Evolutionary conservation across 2,797 vertebrate genomes (phyloP).

Genomic region (Myotis planiceps): DNA sequence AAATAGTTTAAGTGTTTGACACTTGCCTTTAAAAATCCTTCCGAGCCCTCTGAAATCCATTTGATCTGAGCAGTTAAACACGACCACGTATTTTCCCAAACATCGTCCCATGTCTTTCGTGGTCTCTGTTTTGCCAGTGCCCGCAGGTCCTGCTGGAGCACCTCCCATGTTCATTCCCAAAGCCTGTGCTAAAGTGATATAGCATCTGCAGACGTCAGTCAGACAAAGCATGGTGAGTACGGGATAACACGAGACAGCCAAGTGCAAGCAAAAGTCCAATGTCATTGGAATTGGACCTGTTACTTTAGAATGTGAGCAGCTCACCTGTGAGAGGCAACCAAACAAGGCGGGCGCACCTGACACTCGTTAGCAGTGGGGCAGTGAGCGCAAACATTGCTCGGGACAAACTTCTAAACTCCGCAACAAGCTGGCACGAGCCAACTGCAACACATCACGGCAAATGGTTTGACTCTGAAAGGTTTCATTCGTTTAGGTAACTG

Average conservation of each 20-base stretch:
- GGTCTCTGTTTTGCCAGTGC: constrained; percentile 91
- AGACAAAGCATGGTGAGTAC: not conserved
- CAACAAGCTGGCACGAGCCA: not conserved
- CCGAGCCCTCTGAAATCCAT: constrained; percentile 95
- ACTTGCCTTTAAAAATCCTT: constrained; percentile 93
- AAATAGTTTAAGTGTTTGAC: not conserved
- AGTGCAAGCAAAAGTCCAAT: rapidly evolving
- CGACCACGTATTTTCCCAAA: constrained; percentile 93
- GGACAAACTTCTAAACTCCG: not conserved
- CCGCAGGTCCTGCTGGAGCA: constrained; percentile 91
- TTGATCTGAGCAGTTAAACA: constrained; percentile 95
- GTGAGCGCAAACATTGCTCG: not conserved
- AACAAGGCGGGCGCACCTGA: not conserved
- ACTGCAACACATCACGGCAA: not conserved
- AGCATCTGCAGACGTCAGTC: constrained; percentile 87
- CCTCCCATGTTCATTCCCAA: constrained; percentile 94
- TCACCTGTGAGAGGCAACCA: not conserved
- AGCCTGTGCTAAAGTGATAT: constrained; percentile 93
- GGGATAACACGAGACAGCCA: rapidly evolving
- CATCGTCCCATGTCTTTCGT: constrained; percentile 94
- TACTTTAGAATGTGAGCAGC: not conserved
- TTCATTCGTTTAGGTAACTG: not conserved
- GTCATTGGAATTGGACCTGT: not conserved
- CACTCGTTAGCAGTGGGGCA: not conserved
- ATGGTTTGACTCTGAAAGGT: not conserved